phyloP scores from a whole-genome alignment of 2,113 vertebrate species.

The Rattus norvegicus region DNA sequence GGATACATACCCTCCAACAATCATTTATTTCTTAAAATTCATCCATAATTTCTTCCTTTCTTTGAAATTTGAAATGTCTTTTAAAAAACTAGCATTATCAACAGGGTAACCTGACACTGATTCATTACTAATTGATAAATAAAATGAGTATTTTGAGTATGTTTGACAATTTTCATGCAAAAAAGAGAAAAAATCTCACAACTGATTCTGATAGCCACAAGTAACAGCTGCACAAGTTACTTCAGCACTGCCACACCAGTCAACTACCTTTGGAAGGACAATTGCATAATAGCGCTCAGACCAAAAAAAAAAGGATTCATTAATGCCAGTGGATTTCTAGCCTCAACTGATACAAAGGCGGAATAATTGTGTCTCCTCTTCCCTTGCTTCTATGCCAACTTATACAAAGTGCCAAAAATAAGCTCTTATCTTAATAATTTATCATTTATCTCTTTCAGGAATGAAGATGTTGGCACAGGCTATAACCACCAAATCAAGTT shows the following conservation, averaged over 20 bases:
- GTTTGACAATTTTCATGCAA: conserved; percentile 17
- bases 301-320: not conserved
- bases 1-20: not conserved
- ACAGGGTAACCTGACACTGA: not conserved
- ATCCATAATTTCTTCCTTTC: not conserved
- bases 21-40: not conserved
- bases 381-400: not conserved
- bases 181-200: not conserved
- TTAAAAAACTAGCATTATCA: not conserved
- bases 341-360: not conserved
- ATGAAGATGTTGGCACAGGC: not conserved
- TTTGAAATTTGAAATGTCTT: not conserved
- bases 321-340: not conserved
- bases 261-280: not conserved
- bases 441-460: conserved; percentile 31
- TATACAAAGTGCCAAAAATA: not conserved
- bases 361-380: not conserved
- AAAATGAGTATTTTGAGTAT: not conserved
- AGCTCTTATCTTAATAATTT: not conserved
- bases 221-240: not conserved
- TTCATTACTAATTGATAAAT: conserved; percentile 9
- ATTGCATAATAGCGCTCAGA: not conserved
- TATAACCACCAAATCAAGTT: not conserved
- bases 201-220: not conserved
- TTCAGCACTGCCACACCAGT: not conserved